Percentiles rank a stretch among this genome's conserved stretches.
These are phyloP conservation scores for Macropodus opercularis DNA, from an alignment of 2,797 vertebrate genomes.

Conservation along the genomic window DNA sequence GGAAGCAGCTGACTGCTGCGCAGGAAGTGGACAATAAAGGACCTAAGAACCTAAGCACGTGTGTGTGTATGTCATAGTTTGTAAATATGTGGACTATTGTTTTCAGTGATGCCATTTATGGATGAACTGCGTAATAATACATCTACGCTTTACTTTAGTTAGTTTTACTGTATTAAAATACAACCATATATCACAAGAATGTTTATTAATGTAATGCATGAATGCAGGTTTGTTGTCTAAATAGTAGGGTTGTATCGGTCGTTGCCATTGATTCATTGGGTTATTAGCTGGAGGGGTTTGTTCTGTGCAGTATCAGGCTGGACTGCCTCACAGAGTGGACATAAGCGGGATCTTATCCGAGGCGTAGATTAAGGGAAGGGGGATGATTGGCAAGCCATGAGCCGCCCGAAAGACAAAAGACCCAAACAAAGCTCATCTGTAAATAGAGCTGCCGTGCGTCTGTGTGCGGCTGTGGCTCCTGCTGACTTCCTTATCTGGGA, in stretches of 20 bases:
- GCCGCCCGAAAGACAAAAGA: slow-evolving; percentile 53
- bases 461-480: slow-evolving; percentile 60
- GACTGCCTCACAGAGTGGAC: slow-evolving; percentile 14
- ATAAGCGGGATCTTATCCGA: slow-evolving; percentile 19
- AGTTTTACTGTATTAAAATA: no score
- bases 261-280: no score
- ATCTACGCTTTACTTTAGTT: no score
- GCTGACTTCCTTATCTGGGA: slow-evolving; percentile 73
- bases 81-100: slow-evolving; percentile 45
- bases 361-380: slow-evolving; percentile 31
- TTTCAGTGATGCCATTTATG: slow-evolving; percentile 39
- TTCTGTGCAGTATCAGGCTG: background rate
- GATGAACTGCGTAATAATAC: slow-evolving; percentile 1
- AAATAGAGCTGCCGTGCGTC: slow-evolving; percentile 66
- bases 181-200: no score
- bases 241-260: no score
- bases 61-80: slow-evolving; percentile 10
- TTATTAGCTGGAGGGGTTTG: no score
- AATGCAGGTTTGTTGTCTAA: no score
- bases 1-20: slow-evolving; percentile 83
- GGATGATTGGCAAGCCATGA: slow-evolving; percentile 66
- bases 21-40: slow-evolving; percentile 79
- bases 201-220: no score
- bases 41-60: slow-evolving; percentile 42
- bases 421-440: slow-evolving; percentile 70